Base-by-base conservation (phyloP, 2,113 vertebrate genomes). In the Cisticola juncidis region DNA sequence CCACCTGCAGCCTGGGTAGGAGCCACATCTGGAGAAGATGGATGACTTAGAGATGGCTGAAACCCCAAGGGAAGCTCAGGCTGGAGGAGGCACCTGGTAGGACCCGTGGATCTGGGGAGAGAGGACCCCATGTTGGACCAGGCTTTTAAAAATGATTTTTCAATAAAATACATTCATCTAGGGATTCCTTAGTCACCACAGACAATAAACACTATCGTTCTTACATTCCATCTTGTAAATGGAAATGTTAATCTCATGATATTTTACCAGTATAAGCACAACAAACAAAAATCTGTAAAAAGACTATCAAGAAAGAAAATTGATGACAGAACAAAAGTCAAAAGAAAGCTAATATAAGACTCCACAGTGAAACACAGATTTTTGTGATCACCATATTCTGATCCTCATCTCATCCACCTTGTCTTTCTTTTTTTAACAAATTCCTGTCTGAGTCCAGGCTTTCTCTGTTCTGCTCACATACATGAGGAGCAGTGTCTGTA, bases 401-500 rank as follows among this genome's bases (percentile, higher is more conserved):
- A 72, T 54, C 28, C 4, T 73, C 16, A 42, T 14, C 47, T 79
- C 28, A 71, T 13, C 10, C 9, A 33, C 42, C 17, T 3, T 65
- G 17, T 6, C 14, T 71, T 94, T n/a, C n/a, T 68, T 66, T 6
- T 10, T 86, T 56, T 60, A 23, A 31, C 14, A 51, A 9, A 51
- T 33, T 81, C 24, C 12, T 57, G 11, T 16, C 33, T 54, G 35
- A 58, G 19, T 38, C 14, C 40, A 35, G 11, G 2, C 40, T 90
- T 72, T 82, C 33, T 66, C 68, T 78, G 1, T 62, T 82, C 40
- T 71, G 33, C 13, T 71, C 4, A 36, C 20, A 29, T 9, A 21
- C 5, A 38, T 0, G 0, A 47, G 12, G 4, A 68, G 5, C 14
- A 72, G 19, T 9, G 21, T 61, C n/a, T 8, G 1, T 38, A 91